Conservation (phyloP, 2,113 vertebrate genomes). For the Thamnophis sirtalis region DNA sequence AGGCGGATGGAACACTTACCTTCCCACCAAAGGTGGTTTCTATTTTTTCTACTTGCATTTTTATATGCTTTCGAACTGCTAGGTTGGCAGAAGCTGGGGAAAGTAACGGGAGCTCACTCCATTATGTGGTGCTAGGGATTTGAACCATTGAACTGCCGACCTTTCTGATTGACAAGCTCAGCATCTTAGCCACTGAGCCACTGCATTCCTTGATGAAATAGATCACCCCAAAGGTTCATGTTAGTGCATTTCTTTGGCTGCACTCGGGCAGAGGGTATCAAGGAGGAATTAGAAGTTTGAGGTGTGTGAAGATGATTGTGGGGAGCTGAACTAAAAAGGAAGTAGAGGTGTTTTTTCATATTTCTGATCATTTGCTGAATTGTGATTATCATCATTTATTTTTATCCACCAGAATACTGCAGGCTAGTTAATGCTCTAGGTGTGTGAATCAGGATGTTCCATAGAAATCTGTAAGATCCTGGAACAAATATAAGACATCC, state of each 20-base stretch:
- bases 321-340: background rate
- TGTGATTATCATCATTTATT: background rate
- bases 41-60: too few relatives aligned
- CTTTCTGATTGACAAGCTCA: too few relatives aligned
- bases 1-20: too few relatives aligned
- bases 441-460: background rate
- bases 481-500: background rate
- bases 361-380: background rate
- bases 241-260: background rate
- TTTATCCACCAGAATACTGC: background rate
- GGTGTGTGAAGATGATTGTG: background rate
- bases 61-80: too few relatives aligned
- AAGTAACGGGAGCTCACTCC: too few relatives aligned
- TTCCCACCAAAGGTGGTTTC: too few relatives aligned
- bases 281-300: background rate
- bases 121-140: too few relatives aligned
- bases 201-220: background rate
- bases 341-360: background rate
- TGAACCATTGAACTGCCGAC: too few relatives aligned
- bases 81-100: too few relatives aligned
- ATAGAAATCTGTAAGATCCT: background rate
- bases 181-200: too few relatives aligned
- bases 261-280: background rate
- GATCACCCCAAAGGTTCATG: background rate
- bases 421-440: background rate